phyloP scores from a whole-genome alignment of 2,797 vertebrate genomes.

The Argentina silus region DNA sequence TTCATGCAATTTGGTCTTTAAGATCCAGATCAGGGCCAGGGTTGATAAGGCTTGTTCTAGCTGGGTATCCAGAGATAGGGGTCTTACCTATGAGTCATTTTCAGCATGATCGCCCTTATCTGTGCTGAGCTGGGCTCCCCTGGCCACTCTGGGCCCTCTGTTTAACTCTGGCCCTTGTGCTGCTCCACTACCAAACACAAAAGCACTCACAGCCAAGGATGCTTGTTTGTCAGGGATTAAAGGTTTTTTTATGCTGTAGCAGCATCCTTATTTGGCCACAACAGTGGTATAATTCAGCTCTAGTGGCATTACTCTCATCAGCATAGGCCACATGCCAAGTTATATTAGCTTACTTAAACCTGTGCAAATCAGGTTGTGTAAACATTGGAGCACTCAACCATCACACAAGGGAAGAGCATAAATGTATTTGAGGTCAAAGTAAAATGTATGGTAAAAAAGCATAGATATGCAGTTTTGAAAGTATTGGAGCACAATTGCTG shows the following conservation, averaged over 20 bases:
- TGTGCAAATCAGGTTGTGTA: slow-evolving; percentile 62
- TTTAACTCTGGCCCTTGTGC: slow-evolving; percentile 69
- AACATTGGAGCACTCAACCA: slow-evolving; percentile 55
- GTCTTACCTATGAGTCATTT: slow-evolving; percentile 85
- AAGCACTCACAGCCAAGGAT: slow-evolving; percentile 69
- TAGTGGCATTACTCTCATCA: slow-evolving; percentile 62
- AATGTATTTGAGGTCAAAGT: slow-evolving; percentile 10
- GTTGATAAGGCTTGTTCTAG: slow-evolving; percentile 83
- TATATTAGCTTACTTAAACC: slow-evolving; percentile 66
- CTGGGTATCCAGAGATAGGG: slow-evolving; percentile 78
- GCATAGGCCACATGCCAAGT: slow-evolving; percentile 70
- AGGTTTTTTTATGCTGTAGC: slow-evolving; percentile 67
- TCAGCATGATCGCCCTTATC: slow-evolving; percentile 84
- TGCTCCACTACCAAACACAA: slow-evolving; percentile 63
- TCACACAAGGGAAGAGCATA: slow-evolving; percentile 28
- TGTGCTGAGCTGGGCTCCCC: slow-evolving; percentile 75
- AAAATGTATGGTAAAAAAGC: neutral
- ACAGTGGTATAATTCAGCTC: slow-evolving; percentile 61
- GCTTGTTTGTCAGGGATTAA: slow-evolving; percentile 80
- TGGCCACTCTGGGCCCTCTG: slow-evolving; percentile 67
- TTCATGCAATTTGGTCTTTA: slow-evolving; percentile 77
- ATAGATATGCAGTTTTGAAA: neutral
- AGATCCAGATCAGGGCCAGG: slow-evolving; percentile 77
- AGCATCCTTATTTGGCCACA: slow-evolving; percentile 70
- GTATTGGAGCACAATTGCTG: slow-evolving; percentile 15